A percentile compares a stretch with the other conserved stretches of the same genome.
Conservation (phyloP, 2,888 invertebrate genomes). For the Drosophila bunnanda region DNA sequence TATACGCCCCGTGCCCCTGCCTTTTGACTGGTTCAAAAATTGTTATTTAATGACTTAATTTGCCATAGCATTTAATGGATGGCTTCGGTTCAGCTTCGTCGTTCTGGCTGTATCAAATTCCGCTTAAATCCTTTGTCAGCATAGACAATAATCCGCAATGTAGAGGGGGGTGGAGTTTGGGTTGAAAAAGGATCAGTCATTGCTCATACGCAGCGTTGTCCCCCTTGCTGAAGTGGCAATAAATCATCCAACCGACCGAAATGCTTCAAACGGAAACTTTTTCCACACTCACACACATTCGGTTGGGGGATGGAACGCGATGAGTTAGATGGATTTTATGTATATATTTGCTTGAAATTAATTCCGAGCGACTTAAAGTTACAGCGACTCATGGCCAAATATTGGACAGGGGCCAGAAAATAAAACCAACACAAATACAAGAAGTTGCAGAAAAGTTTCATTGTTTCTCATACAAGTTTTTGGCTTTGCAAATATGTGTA, state of each 20-base stretch:
- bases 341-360: constrained; percentile 59
- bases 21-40: constrained; percentile 47
- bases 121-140: constrained; percentile 65
- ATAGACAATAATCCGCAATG: constrained; percentile 42
- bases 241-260: constrained; percentile 63
- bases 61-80: constrained; percentile 59
- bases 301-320: neutral
- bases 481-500: constrained; percentile 45
- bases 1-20: constrained; percentile 45
- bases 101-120: constrained; percentile 60
- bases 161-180: neutral
- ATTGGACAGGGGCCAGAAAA: constrained; percentile 55
- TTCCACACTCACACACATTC: too few relatives aligned
- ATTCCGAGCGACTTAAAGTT: constrained; percentile 43
- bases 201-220: constrained; percentile 51
- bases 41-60: constrained; percentile 75
- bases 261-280: constrained; percentile 62
- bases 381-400: constrained; percentile 46
- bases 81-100: constrained; percentile 14
- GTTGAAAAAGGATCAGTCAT: constrained; percentile 23
- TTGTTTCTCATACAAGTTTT: constrained; percentile 70
- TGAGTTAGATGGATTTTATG: constrained; percentile 51
- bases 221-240: constrained; percentile 55
- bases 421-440: constrained; percentile 64
- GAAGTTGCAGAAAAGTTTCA: constrained; percentile 69